Conservation (phyloP, 2,113 vertebrate genomes). For the Columba janthina region DNA sequence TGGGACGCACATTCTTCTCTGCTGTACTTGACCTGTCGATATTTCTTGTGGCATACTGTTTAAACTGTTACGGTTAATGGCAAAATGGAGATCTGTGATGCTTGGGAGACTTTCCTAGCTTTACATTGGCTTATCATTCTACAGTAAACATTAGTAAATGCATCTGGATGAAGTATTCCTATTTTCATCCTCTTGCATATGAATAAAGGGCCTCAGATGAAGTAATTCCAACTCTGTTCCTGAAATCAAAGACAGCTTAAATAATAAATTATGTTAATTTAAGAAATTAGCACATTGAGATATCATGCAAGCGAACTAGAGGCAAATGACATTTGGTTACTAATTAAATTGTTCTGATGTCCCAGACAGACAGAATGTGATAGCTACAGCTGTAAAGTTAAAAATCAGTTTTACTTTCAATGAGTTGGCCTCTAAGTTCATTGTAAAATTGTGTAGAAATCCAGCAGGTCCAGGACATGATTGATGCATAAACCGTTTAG, state of each 20-base stretch:
- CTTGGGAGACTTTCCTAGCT: slow-evolving; percentile 71
- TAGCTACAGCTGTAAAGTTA: slow-evolving; percentile 46
- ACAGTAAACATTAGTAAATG: slow-evolving; percentile 73
- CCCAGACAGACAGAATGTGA: slow-evolving; percentile 50
- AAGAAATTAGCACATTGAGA: slow-evolving; percentile 67
- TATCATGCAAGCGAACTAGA: slow-evolving; percentile 52
- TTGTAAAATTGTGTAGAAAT: slow-evolving; percentile 43
- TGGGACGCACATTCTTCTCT: slow-evolving; percentile 76
- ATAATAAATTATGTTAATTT: slow-evolving; percentile 73
- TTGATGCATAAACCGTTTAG: slow-evolving; percentile 61
- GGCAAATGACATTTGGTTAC: slow-evolving; percentile 37
- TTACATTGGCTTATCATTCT: slow-evolving; percentile 68
- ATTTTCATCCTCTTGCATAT: slow-evolving; percentile 46
- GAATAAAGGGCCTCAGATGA: slow-evolving; percentile 48
- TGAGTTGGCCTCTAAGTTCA: slow-evolving; percentile 63
- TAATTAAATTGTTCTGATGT: slow-evolving; percentile 55
- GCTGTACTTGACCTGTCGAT: slow-evolving; percentile 81
- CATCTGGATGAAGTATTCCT: slow-evolving; percentile 59
- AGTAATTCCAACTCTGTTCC: slow-evolving; percentile 65
- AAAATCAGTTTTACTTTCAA: slow-evolving; percentile 66
- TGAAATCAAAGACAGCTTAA: slow-evolving; percentile 71
- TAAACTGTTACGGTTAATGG: slow-evolving; percentile 79
- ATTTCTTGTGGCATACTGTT: slow-evolving; percentile 77
- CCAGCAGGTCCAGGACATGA: slow-evolving; percentile 32
- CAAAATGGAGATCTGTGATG: slow-evolving; percentile 75